Evolutionary conservation across 2,888 invertebrate genomes (phyloP).

Genomic region (Petrophora chlorosata): DNA sequence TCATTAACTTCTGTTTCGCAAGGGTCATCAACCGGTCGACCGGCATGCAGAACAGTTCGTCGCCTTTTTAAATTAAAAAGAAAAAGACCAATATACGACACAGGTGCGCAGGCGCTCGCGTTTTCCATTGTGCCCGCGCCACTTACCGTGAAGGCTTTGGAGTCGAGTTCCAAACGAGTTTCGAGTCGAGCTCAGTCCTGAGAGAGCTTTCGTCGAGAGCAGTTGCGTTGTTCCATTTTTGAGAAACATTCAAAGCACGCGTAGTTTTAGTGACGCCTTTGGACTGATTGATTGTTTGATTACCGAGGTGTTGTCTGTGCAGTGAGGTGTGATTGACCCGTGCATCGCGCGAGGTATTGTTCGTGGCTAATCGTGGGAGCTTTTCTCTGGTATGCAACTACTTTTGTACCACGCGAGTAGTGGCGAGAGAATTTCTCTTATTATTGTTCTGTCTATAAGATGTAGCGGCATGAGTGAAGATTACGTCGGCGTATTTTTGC

Average conservation of each 20-base stretch:
- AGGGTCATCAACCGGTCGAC: conserved; percentile 69
- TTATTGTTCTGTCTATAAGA: conserved; percentile 1
- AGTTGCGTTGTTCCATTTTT: conserved; percentile 33
- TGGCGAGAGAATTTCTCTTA: conserved; percentile 44
- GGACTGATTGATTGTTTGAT: conserved; percentile 55
- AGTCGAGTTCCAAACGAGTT: conserved; percentile 56
- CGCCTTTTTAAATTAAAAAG: conserved; percentile 60
- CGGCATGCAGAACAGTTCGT: conserved; percentile 67
- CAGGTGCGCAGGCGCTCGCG: conserved; percentile 76
- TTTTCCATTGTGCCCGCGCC: conserved; percentile 67
- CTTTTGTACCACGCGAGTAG: conserved; percentile 44
- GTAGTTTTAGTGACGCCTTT: conserved; percentile 39
- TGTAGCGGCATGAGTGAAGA: no score
- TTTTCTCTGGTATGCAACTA: conserved; percentile 63
- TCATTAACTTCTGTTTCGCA: conserved; percentile 28
- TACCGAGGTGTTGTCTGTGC: conserved; percentile 44
- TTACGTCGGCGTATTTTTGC: not conserved
- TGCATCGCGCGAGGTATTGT: conserved; percentile 44
- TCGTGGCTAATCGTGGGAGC: conserved; percentile 59
- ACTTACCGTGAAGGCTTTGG: conserved; percentile 41
- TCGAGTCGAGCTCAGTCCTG: conserved; percentile 50
- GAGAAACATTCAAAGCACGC: conserved; percentile 29
- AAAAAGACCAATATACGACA: conserved; percentile 58
- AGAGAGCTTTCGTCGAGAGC: conserved; percentile 42
- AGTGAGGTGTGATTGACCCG: conserved; percentile 55